Evolutionary conservation across 2,797 vertebrate species (phyloP), one percentile per base, ranked within the genome.

Genomic region (Thripadectes ignobilis): DNA sequence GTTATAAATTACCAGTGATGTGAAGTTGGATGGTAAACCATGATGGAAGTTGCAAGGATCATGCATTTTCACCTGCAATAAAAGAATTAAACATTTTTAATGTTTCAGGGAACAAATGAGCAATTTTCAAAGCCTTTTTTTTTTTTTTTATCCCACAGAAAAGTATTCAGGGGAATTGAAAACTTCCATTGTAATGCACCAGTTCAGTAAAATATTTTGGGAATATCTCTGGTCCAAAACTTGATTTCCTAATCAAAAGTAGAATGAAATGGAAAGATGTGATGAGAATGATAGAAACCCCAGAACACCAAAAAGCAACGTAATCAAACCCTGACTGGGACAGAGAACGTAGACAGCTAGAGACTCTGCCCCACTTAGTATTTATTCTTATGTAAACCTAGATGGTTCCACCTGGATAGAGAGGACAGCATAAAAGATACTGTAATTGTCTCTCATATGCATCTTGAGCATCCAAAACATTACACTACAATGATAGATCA

Each of bases 321-420:
- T 29, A 74, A 58, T 83, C 48, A 41, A 16, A 63, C 22, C 12
- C 58, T 46, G 16, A 41, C 9, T 63, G 61, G 15, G 21, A 54
- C 11, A 81, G 46, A 84, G 30, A 66, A 72, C 45, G 20, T 16
- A 0, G 0, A 14, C 7, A 3, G 17, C 43, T 48, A 38, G 57
- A 79, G n/a, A 15, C 8, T 65, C 43, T 36, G 8, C 18, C 82
- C 21, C 51, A 38, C 24, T 84, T 62, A 21, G 1, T 65, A n/a
- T 46, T 78, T 77, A 30, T 62, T 83, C 32, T 32, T 46, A 21
- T 8, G 27, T 36, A 84, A 80, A 48, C 4, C 17, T 46, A 18
- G 29, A 24, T 36, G 4, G 2, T 57, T 86, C 26, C 16, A 73
- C 11, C 21, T 43, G 51, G 32, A 65, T 51, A 78, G 80, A 52